phyloP scores from a whole-genome alignment of 2,888 invertebrate genomes.

The Tholera decimalis region DNA sequence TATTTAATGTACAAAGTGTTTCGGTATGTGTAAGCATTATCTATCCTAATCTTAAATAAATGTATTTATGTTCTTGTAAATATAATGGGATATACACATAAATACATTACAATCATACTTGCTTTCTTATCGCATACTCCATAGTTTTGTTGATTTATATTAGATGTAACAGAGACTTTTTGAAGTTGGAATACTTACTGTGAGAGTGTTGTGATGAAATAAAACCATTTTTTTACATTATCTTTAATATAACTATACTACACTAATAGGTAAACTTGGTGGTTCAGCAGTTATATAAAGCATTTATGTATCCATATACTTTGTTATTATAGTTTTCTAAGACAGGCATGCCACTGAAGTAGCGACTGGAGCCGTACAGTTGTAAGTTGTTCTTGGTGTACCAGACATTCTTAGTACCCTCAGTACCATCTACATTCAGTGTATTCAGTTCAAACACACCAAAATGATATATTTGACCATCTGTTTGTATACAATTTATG shows the following conservation, averaged over 20 bases:
- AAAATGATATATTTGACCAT: conserved; percentile 95
- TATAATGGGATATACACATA: conserved; percentile 89
- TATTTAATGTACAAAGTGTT: conserved; percentile 90
- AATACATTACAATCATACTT: conserved; percentile 83
- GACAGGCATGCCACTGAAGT: conserved; percentile 92
- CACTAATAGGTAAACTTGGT: conserved; percentile 68
- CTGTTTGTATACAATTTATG: conserved; percentile 96
- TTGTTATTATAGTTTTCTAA: conserved; percentile 95
- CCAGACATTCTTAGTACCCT: conserved; percentile 94
- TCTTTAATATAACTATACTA: conserved; percentile 69
- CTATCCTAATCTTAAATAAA: conserved; percentile 85
- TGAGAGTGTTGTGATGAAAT: conserved; percentile 59
- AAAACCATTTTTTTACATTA: conserved; percentile 56
- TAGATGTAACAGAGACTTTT: conserved; percentile 43
- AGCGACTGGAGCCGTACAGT: conserved; percentile 93
- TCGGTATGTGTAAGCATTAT: conserved; percentile 87
- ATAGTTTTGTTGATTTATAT: conserved; percentile 47
- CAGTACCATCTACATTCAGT: conserved; percentile 92
- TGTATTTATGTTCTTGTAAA: conserved; percentile 91
- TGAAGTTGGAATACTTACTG: conserved; percentile 52
- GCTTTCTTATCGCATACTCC: conserved; percentile 60
- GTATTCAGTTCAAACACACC: conserved; percentile 96
- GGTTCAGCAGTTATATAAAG: conserved; percentile 94
- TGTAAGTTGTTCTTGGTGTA: conserved; percentile 93
- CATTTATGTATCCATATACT: conserved; percentile 94